Base-by-base conservation (phyloP, 2,888 invertebrate genomes). In the Bembecia ichneumoniformis region DNA sequence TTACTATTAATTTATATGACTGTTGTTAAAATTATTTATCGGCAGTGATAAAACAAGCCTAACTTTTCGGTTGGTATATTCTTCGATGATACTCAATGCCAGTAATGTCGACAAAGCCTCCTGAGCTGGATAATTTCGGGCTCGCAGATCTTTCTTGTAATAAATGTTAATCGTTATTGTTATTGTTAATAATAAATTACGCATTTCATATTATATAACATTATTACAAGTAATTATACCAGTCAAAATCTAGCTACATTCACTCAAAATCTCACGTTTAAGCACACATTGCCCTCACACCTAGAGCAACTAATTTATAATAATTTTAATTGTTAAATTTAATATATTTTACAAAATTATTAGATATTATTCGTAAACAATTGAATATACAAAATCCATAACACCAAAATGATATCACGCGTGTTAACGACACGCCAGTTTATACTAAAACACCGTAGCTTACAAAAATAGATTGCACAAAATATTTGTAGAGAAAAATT, bases 391-490 rank as follows among this genome's bases (percentile, higher is more conserved):
- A 86, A 78, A 84, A 81, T 78, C 60, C 71, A 71, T 77, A 81
- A 82, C 72, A 71, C 78, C 71, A 66, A 82, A 77, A 78, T 81
- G 76, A 83, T 83, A 80, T 80, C 66, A 68, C 75, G 74, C 69
- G 74, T 70, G 58, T 59, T 58, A 62, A 60, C 58, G 59, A 68
- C 66, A 59, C 64, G 61, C 60, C 64, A 64, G 60, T 60, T 57
- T 59, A 54, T 53, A n/a, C n/a, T n/a, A n/a, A 54, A 43, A 57
- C 56, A 58, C 55, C 56, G 58, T 68, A 71, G 73, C 73, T 71
- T 83, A 82, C 75, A 82, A 83, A 84, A 83, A 84, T 82, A 83
- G 78, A 84, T 83, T 82, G 82, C 83, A 83, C 82, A 78, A 81
- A 80, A 81, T 79, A 81, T 77, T 67, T 68, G 68, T 67, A 67